Base-by-base conservation (phyloP, 2,113 vertebrate genomes). In the Oxyruncus cristatus region DNA sequence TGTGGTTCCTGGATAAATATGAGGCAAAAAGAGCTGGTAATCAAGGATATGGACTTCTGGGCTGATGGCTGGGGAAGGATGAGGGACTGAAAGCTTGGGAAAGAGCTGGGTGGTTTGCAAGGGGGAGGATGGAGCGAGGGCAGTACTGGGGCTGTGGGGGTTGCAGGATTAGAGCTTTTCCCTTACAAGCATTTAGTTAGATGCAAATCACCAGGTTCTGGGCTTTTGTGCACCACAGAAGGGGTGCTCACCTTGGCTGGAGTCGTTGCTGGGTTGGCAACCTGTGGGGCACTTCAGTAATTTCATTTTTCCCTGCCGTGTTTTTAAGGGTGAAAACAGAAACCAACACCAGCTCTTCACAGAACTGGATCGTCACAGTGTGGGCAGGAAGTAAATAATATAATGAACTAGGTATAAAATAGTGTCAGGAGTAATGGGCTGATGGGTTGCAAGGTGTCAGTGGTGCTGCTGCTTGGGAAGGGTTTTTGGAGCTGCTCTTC, bases 281-380 rank as follows among this genome's bases (percentile, higher is more conserved):
- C 23, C 11, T 42, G 33, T 1, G 9, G 42, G 28, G n/a, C 2
- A 0, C 39, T 33, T 32, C 19, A 24, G 59, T 26, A 27, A 68
- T 16, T 90, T 53, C 3, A 5, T 65, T 59, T 49, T 19, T 16
- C 14, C 7, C 9, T 2, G 5, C 13, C 6, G 0, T 8, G 0
- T 52, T 65, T 85, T 59, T 53, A 26, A 37, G 8, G 12, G 49
- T 2, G 16, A 41, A 78, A 78, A 24, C 11, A 5, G 37, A 33
- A 23, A 2, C 6, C 32, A 58, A 8, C 20, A 3, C 12, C 8
- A 6, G 0, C 5, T 52, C 65, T n/a, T 58, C 24, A 14, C 14
- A 21, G 11, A n/a, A 52, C 10, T 20, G 55, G 9, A 14, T 53
- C 0, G 0, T 9, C 26, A 16, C 12, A 6, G 15, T 5, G 16